Evolutionary conservation across 2,113 vertebrate species (phyloP), one percentile per base, ranked within the genome.

Genomic region (Casuarius casuarius): DNA sequence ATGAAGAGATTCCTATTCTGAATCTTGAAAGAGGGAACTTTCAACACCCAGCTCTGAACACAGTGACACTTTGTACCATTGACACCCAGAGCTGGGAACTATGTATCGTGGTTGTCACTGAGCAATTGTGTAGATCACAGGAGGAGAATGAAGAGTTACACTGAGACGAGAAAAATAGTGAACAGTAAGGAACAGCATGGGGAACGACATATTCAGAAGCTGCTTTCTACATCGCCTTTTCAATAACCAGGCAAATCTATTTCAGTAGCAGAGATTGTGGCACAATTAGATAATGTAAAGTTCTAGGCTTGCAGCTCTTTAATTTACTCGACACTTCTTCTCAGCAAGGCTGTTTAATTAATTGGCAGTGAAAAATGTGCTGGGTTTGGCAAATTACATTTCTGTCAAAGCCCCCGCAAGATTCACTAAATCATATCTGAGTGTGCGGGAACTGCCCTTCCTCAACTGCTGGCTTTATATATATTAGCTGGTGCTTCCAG

Each of bases 291-390:
- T 95, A 94, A 95, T 96, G 92, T 91, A 74, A 79, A 95, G 74
- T 95, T 84, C 68, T 71, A 95, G 33, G 23, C 85, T 92, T 73
- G 72, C 40, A 70, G 68, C 80, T 97, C 80, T 94, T 96, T 96
- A 94, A 97, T 97, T 97, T 97, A 95, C 67, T 94, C 95, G 84
- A 87, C 74, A 77, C 65, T 91, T 74, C 81, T 96, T 89, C 89
- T 96, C 56, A 67, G 75, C 67, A 82, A 93, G 73, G 75, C 75
- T 92, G 80, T 84, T 91, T 96, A 96, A 96, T 98, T 97, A 97
- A 98, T 94, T 97, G 94, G 90, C 82, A 95, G 90, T 95, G 94
- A 95, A 97, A 96, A 98, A 96, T 77, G 56, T 76, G 84, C 93
- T 92, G 78, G 94, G 94, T 97, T 96, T 96, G 89, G 95, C 89